Percentiles rank a stretch among this genome's conserved stretches.
phyloP scores from a whole-genome alignment of 2,888 invertebrate species.

The Mesochorus sp. region DNA sequence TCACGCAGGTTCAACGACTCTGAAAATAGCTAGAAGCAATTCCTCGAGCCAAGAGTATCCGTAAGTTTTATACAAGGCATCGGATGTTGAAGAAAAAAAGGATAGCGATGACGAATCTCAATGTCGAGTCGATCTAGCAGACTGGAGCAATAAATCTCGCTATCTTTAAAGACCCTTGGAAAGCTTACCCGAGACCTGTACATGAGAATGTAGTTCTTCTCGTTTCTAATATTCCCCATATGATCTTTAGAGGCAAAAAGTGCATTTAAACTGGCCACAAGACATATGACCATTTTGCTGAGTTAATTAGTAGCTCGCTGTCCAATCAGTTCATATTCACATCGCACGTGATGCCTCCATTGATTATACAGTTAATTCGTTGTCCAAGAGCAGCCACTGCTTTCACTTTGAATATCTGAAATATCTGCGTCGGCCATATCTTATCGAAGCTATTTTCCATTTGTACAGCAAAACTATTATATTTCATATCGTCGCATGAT shows the following conservation, averaged over 20 bases:
- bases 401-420: conserved; percentile 52
- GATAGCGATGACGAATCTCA: background rate
- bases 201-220: conserved; percentile 42
- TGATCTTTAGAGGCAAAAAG: conserved; percentile 4
- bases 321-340: conserved; percentile 43
- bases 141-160: conserved; percentile 34
- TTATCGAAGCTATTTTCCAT: conserved; percentile 34
- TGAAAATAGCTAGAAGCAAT: conserved; percentile 22
- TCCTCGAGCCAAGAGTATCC: conserved; percentile 8
- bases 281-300: conserved; percentile 18
- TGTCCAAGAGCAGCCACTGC: conserved; percentile 1
- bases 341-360: background rate
- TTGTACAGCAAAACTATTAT: background rate
- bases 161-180: conserved; percentile 10
- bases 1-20: conserved; percentile 52
- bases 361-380: background rate
- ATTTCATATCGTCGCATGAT: background rate
- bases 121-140: background rate
- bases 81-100: background rate
- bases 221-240: conserved; percentile 38
- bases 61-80: conserved; percentile 16
- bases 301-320: conserved; percentile 43
- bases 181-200: conserved; percentile 2
- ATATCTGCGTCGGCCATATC: conserved; percentile 5
- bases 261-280: background rate